Evolutionary conservation across 2,797 vertebrate genomes (phyloP).

Genomic region (Ptychobarbus kaznakovi): DNA sequence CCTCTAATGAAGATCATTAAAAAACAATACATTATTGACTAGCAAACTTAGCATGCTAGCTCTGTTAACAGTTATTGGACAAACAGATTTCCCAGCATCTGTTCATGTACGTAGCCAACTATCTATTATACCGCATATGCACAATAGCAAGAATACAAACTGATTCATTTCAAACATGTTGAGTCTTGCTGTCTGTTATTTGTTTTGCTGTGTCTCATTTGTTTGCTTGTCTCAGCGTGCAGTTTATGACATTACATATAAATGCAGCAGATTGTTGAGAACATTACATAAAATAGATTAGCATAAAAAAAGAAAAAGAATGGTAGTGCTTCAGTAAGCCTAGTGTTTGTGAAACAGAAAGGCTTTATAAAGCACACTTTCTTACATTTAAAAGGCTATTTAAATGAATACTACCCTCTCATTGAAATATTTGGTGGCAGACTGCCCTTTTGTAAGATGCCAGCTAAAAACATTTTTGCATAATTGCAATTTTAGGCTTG

Average conservation of each 20-base stretch:
- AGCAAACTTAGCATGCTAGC: neutral
- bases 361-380: neutral
- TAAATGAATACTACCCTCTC: neutral
- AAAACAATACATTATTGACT: neutral
- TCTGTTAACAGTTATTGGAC: neutral
- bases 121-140: neutral
- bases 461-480: slow-evolving; percentile 34
- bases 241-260: slow-evolving; percentile 5
- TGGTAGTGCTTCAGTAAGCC: neutral
- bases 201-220: slow-evolving; percentile 20
- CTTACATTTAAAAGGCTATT: neutral
- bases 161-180: slow-evolving; percentile 11
- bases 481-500: slow-evolving; percentile 35
- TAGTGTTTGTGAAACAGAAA: neutral
- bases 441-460: slow-evolving; percentile 33
- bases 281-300: neutral
- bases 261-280: neutral
- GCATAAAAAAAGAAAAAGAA: neutral
- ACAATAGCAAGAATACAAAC: neutral
- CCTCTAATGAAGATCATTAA: neutral
- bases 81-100: slow-evolving; percentile 16
- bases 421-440: neutral
- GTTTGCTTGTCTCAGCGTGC: slow-evolving; percentile 13
- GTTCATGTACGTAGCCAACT: neutral
- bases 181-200: slow-evolving; percentile 24